phyloP scores from a whole-genome alignment of 2,888 invertebrate species.

The Myopa testacea region DNA sequence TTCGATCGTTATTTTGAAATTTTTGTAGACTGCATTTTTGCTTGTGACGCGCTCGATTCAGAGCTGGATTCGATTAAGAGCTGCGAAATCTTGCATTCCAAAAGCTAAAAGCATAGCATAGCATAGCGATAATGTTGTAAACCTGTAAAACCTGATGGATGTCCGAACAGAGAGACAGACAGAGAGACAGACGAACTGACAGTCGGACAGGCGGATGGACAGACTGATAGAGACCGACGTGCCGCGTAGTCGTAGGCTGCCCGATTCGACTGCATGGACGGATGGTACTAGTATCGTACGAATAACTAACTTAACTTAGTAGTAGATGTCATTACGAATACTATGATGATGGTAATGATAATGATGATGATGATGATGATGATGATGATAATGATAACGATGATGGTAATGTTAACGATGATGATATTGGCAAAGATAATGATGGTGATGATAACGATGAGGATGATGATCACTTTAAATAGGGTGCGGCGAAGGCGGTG shows the following conservation, averaged over 20 bases:
- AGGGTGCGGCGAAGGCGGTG: conserved; percentile 30
- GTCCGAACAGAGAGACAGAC: neutral
- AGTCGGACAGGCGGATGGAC: neutral
- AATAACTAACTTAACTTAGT: conserved; percentile 3
- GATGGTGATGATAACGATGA: too few species aligned
- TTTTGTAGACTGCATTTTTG: conserved; percentile 14
- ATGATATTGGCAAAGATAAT: neutral
- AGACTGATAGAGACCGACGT: neutral
- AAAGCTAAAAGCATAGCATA: conserved; percentile 22
- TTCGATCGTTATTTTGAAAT: neutral
- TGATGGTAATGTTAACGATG: neutral
- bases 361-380: neutral
- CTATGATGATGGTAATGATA: neutral
- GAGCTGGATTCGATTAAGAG: conserved; percentile 3
- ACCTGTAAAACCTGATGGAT: conserved; percentile 42
- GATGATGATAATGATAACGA: neutral
- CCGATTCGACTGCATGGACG: conserved; percentile 1
- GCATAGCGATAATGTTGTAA: conserved; percentile 42
- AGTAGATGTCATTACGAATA: conserved; percentile 21
- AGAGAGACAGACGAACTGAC: neutral
- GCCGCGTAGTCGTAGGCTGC: neutral
- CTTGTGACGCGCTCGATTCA: conserved; percentile 20
- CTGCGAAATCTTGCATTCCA: conserved; percentile 30
- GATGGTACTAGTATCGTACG: too few species aligned
- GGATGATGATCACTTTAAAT: neutral